Conservation (phyloP, 2,888 invertebrate genomes). For the Dryobotodes eremita region DNA sequence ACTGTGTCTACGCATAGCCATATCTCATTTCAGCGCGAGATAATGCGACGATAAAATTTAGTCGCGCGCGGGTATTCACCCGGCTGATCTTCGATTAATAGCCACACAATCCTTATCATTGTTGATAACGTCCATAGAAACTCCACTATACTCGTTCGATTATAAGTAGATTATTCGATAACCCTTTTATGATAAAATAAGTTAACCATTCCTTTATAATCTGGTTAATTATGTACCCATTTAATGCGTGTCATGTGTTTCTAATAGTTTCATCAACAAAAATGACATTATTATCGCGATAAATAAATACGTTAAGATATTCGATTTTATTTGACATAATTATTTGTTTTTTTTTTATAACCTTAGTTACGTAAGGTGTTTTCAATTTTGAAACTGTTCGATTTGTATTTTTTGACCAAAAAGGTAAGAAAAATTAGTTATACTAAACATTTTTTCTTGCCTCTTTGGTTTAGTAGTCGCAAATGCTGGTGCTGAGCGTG, state of each 20-base stretch:
- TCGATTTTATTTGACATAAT: slow-evolving; percentile 18
- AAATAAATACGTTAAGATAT: not conserved
- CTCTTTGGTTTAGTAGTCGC: not conserved
- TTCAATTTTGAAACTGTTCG: not conserved
- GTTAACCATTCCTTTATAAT: slow-evolving; percentile 33
- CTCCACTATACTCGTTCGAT: slow-evolving; percentile 29
- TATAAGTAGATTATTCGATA: slow-evolving; percentile 47
- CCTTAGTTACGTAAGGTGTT: not conserved
- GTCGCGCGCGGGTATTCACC: not conserved
- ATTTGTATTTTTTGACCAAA: not conserved
- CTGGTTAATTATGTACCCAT: slow-evolving; percentile 13
- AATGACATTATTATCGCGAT: slow-evolving; percentile 17
- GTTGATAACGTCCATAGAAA: slow-evolving; percentile 31
- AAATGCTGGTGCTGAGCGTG: not conserved
- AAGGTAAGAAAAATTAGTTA: too few species aligned
- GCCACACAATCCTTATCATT: slow-evolving; percentile 38
- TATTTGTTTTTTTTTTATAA: not conserved
- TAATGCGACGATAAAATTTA: not conserved
- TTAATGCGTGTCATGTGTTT: slow-evolving; percentile 2
- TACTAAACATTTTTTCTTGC: too few species aligned
- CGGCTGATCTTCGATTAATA: slow-evolving; percentile 21
- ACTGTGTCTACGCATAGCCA: not conserved
- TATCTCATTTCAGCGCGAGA: not conserved
- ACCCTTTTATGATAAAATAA: slow-evolving; percentile 23
- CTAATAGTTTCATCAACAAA: not conserved